Evolutionary conservation across 2,888 invertebrate genomes (phyloP), one percentile per base, ranked within the genome.

Genomic region (Crepidodera aurea): DNA sequence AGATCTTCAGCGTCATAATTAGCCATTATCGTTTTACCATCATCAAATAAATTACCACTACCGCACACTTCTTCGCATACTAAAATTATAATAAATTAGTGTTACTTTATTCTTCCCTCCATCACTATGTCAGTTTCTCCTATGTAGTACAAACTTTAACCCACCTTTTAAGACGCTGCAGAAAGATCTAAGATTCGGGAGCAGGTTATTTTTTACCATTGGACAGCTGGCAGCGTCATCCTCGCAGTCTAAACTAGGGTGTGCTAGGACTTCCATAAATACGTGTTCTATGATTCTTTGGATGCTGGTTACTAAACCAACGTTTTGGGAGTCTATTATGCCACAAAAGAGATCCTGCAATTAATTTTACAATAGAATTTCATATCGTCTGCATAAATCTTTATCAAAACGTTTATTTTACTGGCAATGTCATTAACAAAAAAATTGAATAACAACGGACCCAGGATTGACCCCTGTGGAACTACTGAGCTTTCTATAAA

Each of bases 151-250:
- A n/a, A n/a, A n/a, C n/a, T n/a, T n/a, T n/a, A n/a, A n/a, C n/a
- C n/a, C 7, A 88, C 91, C 91, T 86, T 89, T 90, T n/a, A 94
- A 80, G n/a, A 93, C 93, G 73, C 93, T 94, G 77, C 94, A 94
- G 77, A 94, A 94, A 0, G 94, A 94, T 64, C 94, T 83, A 1
- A 94, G 80, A 0, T 92, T 91, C 0, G 94, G 94, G 12, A 94
- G 80, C 7, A 94, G 83, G 73, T 93, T 92, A 66, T 90, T 92
- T 77, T 93, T 92, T 2, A 94, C 91, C 75, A 93, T 89, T 0
- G 91, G 90, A 73, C 92, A 92, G 64, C 86, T 87, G 0, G 88
- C 85, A 65, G 91, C 90, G 71, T 93, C 92, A 67, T 93, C 92
- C 57, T 94, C 93, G 0, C 90, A 90, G 70, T 94, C 93, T 6